A percentile compares a stretch with the other conserved stretches of the same genome.
phyloP scores from a whole-genome alignment of 1,140 invertebrate species.

The Zaprionus ornatus region DNA sequence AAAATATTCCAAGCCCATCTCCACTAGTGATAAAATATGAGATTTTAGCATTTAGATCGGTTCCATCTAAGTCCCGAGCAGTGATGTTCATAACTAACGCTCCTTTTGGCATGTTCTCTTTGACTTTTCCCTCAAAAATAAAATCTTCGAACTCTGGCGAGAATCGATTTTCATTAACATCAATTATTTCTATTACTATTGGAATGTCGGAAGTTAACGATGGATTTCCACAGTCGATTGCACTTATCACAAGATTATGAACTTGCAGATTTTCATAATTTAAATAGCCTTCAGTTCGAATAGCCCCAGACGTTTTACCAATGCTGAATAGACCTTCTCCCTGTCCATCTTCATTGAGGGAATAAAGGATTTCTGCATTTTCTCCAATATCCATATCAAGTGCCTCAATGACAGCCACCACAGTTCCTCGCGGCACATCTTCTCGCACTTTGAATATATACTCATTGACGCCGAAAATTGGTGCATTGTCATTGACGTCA shows the following conservation, averaged over 20 bases:
- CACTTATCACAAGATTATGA: slow-evolving; percentile 93
- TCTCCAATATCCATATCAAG: slow-evolving; percentile 93
- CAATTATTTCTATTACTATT: slow-evolving; percentile 93
- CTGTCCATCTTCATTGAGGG: slow-evolving; percentile 88
- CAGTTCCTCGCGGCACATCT: slow-evolving; percentile 94
- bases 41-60: slow-evolving; percentile 90
- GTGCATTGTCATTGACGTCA: slow-evolving; percentile 96
- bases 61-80: slow-evolving; percentile 91
- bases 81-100: slow-evolving; percentile 90
- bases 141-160: slow-evolving; percentile 94
- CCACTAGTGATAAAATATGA: slow-evolving; percentile 95
- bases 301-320: slow-evolving; percentile 92
- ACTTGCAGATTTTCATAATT: slow-evolving; percentile 95
- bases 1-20: slow-evolving; percentile 95
- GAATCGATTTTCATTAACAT: slow-evolving; percentile 96
- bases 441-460: slow-evolving; percentile 94
- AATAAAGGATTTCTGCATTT: slow-evolving; percentile 91
- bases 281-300: slow-evolving; percentile 89
- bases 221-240: slow-evolving; percentile 91
- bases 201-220: slow-evolving; percentile 90
- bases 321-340: slow-evolving; percentile 88
- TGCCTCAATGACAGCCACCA: slow-evolving; percentile 93
- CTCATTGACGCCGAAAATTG: slow-evolving; percentile 89
- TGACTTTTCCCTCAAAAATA: slow-evolving; percentile 88
- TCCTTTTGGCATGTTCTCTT: slow-evolving; percentile 90